These are phyloP conservation scores for Clarias platycephalus DNA, from an alignment of 2,797 vertebrate genomes.

Conservation along the genomic window DNA sequence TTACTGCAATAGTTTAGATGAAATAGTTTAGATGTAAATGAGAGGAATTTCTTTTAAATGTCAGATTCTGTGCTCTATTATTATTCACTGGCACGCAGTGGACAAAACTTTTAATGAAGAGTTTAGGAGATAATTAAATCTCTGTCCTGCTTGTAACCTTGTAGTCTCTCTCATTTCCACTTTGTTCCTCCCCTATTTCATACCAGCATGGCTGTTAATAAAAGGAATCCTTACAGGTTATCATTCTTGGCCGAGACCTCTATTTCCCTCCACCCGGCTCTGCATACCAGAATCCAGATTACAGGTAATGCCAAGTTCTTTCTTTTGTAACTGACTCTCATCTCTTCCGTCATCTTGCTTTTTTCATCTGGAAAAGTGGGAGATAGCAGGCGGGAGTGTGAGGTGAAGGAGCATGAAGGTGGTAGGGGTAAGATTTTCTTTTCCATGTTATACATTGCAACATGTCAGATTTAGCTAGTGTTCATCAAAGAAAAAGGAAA, in stretches of 20 bases:
- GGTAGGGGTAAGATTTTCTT: slow-evolving; percentile 2
- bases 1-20: too few relatives aligned
- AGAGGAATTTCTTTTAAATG: slow-evolving; percentile 35
- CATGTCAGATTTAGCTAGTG: background rate
- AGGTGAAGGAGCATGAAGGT: background rate
- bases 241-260: background rate
- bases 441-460: background rate
- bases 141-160: slow-evolving; percentile 25
- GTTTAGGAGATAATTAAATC: slow-evolving; percentile 27
- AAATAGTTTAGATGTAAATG: background rate
- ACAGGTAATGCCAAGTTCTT: slow-evolving; percentile 26
- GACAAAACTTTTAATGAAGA: slow-evolving; percentile 28
- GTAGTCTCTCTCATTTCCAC: slow-evolving; percentile 36
- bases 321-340: slow-evolving; percentile 24
- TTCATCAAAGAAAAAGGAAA: background rate
- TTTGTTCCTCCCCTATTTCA: slow-evolving; percentile 20
- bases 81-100: slow-evolving; percentile 27
- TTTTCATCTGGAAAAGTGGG: slow-evolving; percentile 19
- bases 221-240: slow-evolving; percentile 11
- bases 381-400: slow-evolving; percentile 15
- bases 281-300: slow-evolving; percentile 43
- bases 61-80: slow-evolving; percentile 26
- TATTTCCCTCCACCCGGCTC: slow-evolving; percentile 23
- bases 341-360: slow-evolving; percentile 24
- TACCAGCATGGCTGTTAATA: slow-evolving; percentile 11